Conservation (phyloP, 1,140 invertebrate genomes). For the Dreissena rostriformis region DNA sequence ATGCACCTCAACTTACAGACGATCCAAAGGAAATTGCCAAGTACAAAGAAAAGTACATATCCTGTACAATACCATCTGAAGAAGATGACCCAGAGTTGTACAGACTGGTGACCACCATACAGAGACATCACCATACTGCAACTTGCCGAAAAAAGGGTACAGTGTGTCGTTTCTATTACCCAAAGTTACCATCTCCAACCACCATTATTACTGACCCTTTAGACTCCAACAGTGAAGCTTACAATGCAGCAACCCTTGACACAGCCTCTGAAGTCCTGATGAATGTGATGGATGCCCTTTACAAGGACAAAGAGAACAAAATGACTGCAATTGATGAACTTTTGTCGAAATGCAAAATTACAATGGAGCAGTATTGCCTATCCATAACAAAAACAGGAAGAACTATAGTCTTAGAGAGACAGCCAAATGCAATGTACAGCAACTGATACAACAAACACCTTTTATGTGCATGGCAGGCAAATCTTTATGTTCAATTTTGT, state of each 20-base stretch:
- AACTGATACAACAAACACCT: constrained; percentile 47
- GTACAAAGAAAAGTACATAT: constrained; percentile 32
- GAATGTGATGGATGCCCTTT: neutral
- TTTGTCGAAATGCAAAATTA: neutral
- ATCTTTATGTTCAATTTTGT: constrained; percentile 47
- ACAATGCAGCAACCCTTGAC: constrained; percentile 4
- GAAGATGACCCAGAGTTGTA: constrained; percentile 26
- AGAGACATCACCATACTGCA: constrained; percentile 35
- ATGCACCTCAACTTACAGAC: constrained; percentile 33
- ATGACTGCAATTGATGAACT: neutral
- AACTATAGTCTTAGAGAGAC: constrained; percentile 10
- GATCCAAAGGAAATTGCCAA: constrained; percentile 1
- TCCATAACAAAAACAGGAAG: constrained; percentile 16
- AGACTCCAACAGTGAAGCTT: neutral
- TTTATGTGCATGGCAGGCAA: constrained; percentile 42
- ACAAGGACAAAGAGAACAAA: neutral
- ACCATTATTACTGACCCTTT: constrained; percentile 13
- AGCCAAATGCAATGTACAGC: neutral
- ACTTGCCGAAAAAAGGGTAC: constrained; percentile 34
- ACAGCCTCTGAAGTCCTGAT: neutral
- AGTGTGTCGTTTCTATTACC: constrained; percentile 32
- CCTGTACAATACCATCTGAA: constrained; percentile 27
- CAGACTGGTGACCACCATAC: constrained; percentile 12
- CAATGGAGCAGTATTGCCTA: constrained; percentile 9
- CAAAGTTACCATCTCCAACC: constrained; percentile 19